phyloP scores from a whole-genome alignment of 92 coral and sea anemone species.

The Montipora capitata region DNA sequence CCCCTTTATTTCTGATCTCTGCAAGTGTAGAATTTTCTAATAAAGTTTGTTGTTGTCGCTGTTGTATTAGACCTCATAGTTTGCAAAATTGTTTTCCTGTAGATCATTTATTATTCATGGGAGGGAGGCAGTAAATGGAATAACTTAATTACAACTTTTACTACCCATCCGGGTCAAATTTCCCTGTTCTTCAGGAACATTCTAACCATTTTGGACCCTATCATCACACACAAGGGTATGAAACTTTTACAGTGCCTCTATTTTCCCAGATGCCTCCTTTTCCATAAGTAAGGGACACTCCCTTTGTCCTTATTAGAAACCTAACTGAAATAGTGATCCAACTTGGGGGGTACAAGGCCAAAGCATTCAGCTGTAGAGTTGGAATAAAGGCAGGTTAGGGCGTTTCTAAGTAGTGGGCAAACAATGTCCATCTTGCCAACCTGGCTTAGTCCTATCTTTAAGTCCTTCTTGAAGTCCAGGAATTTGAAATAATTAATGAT shows the following conservation, averaged over 20 bases:
- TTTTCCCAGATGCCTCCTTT: slow-evolving; percentile 33
- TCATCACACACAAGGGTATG: slow-evolving; percentile 42
- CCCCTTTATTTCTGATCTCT: slow-evolving; percentile 56
- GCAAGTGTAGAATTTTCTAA: slow-evolving; percentile 40
- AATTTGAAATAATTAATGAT: slow-evolving; percentile 10
- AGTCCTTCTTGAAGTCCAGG: slow-evolving; percentile 25
- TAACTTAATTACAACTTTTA: slow-evolving; percentile 30
- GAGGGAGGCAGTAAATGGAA: slow-evolving; percentile 48
- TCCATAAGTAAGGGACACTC: slow-evolving; percentile 60
- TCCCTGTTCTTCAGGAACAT: slow-evolving; percentile 57
- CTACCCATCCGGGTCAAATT: slow-evolving; percentile 50
- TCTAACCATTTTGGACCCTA: too few species aligned
- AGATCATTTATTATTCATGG: slow-evolving; percentile 37
- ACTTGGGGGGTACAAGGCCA: slow-evolving; percentile 61
- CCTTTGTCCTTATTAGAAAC: too few species aligned
- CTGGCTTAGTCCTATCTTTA: slow-evolving; percentile 24
- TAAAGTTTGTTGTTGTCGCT: slow-evolving; percentile 29
- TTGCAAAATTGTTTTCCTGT: slow-evolving; percentile 54
- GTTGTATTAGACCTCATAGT: slow-evolving; percentile 49
- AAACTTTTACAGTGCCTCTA: slow-evolving; percentile 59
- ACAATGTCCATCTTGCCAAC: slow-evolving; percentile 19
- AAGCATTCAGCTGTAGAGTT: slow-evolving; percentile 61
- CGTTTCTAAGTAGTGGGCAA: background rate
- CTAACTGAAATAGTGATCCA: slow-evolving; percentile 59
- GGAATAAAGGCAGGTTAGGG: slow-evolving; percentile 23